Conservation (phyloP, 2,797 vertebrate species). For the Apodemus agrarius region DNA sequence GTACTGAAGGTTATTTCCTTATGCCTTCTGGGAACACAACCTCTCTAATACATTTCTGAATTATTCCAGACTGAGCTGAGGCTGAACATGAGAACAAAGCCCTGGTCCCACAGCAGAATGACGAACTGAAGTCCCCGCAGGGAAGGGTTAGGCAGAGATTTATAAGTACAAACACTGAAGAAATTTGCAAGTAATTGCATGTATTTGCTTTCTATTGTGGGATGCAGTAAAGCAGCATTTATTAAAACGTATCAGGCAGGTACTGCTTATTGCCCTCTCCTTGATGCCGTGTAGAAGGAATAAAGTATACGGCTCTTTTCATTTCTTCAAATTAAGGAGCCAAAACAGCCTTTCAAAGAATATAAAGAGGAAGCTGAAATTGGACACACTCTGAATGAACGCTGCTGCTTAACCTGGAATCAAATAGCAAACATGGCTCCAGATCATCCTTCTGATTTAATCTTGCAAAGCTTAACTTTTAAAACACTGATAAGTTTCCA, state of each 20-base stretch:
- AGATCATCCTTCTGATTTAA: constrained; percentile 27
- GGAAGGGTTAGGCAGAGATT: constrained; percentile 93
- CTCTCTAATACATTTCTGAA: constrained; percentile 94
- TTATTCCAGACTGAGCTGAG: constrained; percentile 92
- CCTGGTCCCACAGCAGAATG: constrained; percentile 86
- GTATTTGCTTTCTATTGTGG: constrained; percentile 85
- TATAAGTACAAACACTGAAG: constrained; percentile 89
- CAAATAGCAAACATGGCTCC: neutral
- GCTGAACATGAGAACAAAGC: constrained; percentile 94
- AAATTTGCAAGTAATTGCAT: constrained; percentile 90
- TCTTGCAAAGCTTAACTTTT: constrained; percentile 41
- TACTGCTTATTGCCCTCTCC: constrained; percentile 80
- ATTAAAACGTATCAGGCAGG: constrained; percentile 85
- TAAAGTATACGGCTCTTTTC: constrained; percentile 73
- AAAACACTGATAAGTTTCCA: neutral
- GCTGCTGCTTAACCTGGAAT: neutral
- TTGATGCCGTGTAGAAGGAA: constrained; percentile 72
- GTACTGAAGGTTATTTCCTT: constrained; percentile 93
- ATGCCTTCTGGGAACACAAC: constrained; percentile 92
- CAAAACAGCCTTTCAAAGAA: constrained; percentile 62
- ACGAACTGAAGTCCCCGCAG: constrained; percentile 89
- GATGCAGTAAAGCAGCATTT: constrained; percentile 86
- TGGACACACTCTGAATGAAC: constrained; percentile 14
- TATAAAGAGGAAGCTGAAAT: constrained; percentile 53
- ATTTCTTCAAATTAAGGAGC: constrained; percentile 78